These are phyloP conservation scores for Acronicta aceris DNA, from an alignment of 2,888 invertebrate species.

Conservation along the genomic window DNA sequence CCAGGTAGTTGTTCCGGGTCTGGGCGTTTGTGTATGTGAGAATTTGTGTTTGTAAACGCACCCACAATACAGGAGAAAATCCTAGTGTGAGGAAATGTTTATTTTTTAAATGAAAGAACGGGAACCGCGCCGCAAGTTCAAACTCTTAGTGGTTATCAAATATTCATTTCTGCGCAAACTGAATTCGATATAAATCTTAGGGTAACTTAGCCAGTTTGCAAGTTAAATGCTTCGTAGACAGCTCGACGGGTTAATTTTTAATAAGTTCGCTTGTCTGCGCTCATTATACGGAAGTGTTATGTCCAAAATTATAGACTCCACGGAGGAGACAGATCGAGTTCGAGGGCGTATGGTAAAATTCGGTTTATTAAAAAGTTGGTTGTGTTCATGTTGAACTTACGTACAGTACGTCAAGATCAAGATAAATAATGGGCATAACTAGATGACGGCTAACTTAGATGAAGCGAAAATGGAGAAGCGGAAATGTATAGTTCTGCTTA, in stretches of 20 bases:
- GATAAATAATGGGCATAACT: too few relatives aligned
- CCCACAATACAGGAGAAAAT: too few relatives aligned
- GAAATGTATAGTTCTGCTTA: too few relatives aligned
- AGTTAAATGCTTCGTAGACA: conserved; percentile 58
- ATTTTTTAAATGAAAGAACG: too few relatives aligned
- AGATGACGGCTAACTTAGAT: too few relatives aligned
- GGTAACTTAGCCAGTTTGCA: conserved; percentile 54
- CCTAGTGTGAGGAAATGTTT: too few relatives aligned
- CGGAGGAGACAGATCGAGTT: conserved; percentile 7
- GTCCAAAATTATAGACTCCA: conserved; percentile 19
- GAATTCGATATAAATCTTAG: conserved; percentile 60
- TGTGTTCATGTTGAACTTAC: not conserved
- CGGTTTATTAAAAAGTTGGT: not conserved
- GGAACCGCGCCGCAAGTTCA: conserved; percentile 46
- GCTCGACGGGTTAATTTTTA: conserved; percentile 62
- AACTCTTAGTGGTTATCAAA: conserved; percentile 61
- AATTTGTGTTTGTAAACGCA: too few relatives aligned
- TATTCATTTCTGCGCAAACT: conserved; percentile 64
- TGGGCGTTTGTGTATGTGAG: too few relatives aligned
- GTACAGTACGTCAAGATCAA: too few relatives aligned
- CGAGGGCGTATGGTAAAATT: conserved; percentile 1
- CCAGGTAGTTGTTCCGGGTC: too few relatives aligned
- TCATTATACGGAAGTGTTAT: conserved; percentile 28
- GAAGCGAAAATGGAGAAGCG: too few relatives aligned
- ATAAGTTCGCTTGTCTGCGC: conserved; percentile 53